Evolutionary conservation across 2,113 vertebrate species (phyloP).

Genomic region (Speoplatyrhinus poulsoni): DNA sequence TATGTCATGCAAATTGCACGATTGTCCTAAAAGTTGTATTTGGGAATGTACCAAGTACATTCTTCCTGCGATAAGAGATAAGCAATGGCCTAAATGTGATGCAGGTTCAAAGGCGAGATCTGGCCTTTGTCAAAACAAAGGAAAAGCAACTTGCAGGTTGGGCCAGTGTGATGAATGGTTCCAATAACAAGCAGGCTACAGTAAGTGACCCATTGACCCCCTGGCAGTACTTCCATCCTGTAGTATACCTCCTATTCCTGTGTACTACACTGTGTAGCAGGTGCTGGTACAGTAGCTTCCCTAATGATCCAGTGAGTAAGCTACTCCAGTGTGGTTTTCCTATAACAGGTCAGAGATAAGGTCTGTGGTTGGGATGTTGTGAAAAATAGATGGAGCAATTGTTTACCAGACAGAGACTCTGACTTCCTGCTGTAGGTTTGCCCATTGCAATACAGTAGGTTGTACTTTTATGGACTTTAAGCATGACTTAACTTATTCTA

Average conservation of each 20-base stretch:
- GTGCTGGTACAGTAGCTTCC: constrained; percentile 36
- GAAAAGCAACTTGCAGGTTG: constrained; percentile 37
- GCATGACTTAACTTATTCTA: no score
- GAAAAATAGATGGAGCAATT: constrained; percentile 60
- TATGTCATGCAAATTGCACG: not conserved
- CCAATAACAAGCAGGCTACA: constrained; percentile 57
- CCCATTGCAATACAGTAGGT: not conserved
- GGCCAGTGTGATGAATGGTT: constrained; percentile 35
- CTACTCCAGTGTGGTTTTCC: constrained; percentile 58
- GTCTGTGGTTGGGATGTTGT: constrained; percentile 64
- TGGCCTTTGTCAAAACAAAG: constrained; percentile 63
- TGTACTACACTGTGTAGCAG: not conserved
- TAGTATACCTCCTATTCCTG: constrained; percentile 22
- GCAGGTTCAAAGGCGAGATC: constrained; percentile 44
- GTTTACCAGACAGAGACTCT: constrained; percentile 57
- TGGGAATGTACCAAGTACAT: not conserved
- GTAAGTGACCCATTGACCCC: constrained; percentile 5
- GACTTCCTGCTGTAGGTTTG: constrained; percentile 45
- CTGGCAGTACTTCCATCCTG: constrained; percentile 30
- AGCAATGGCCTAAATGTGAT: constrained; percentile 30
- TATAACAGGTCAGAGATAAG: constrained; percentile 47
- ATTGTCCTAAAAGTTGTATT: no score
- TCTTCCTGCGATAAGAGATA: constrained; percentile 20
- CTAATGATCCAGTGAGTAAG: constrained; percentile 59
- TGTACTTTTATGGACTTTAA: no score